Percentiles rank a stretch among this genome's conserved stretches.
These are phyloP conservation scores for Melanaphis sacchari DNA, from an alignment of 1,140 invertebrate genomes.

Conservation along the genomic window DNA sequence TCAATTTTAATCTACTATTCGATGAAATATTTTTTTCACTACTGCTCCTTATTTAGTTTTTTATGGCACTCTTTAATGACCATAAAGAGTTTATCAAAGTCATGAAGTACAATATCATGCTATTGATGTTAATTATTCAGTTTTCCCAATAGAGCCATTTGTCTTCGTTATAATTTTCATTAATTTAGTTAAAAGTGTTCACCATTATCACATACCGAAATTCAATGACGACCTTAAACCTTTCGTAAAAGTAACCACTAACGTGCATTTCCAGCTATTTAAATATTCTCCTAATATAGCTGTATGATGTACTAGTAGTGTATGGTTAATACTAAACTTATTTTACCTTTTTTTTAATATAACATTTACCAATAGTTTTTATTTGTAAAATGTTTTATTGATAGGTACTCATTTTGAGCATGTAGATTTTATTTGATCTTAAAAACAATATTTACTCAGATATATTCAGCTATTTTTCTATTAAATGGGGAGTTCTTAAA, in stretches of 20 bases:
- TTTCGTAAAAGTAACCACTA: not conserved
- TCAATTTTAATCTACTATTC: not conserved
- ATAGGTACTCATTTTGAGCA: too few relatives aligned
- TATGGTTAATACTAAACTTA: not conserved
- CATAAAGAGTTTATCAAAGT: not conserved
- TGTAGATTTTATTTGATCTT: too few relatives aligned
- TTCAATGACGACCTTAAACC: not conserved
- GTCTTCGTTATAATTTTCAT: not conserved
- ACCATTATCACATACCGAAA: not conserved
- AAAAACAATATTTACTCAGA: too few relatives aligned
- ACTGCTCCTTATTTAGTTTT: not conserved
- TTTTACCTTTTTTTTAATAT: too few relatives aligned
- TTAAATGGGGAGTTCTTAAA: too few relatives aligned
- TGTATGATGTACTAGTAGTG: not conserved
- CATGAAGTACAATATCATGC: not conserved
- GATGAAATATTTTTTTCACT: not conserved
- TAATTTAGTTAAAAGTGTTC: slow-evolving; percentile 1
- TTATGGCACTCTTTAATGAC: not conserved
- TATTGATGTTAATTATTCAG: not conserved
- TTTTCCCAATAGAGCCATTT: not conserved
- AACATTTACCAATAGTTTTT: too few relatives aligned
- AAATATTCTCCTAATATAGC: not conserved
- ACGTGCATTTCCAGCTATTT: not conserved
- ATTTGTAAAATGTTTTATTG: too few relatives aligned
- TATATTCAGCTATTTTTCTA: too few relatives aligned